Evolutionary conservation across 2,113 vertebrate species (phyloP).

Genomic region (Marmota monax): DNA sequence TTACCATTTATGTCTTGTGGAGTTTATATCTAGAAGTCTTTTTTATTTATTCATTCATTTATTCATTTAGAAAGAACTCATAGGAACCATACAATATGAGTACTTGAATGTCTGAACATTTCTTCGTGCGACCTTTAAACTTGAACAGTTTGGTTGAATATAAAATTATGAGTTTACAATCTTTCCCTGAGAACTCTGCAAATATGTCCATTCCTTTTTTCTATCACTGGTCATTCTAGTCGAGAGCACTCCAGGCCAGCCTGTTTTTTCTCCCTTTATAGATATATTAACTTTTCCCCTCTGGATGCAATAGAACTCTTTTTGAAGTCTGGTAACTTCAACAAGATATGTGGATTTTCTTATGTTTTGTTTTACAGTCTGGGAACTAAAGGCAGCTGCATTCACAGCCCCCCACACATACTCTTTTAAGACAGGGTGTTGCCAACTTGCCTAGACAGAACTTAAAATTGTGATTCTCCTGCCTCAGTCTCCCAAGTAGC

Average conservation of each 20-base stretch:
- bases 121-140: neutral
- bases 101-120: neutral
- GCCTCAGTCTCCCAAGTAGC: neutral
- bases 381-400: neutral
- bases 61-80: constrained; percentile 22
- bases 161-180: neutral
- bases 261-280: neutral
- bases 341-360: neutral
- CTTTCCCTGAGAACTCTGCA: neutral
- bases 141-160: neutral
- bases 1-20: neutral
- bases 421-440: neutral
- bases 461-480: neutral
- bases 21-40: neutral
- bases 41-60: neutral
- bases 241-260: neutral
- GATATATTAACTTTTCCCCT: neutral
- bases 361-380: neutral
- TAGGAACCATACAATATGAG: neutral
- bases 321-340: neutral
- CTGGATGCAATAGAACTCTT: neutral
- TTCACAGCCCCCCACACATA: neutral
- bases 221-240: neutral
- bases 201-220: neutral
- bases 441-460: neutral